Percentiles rank a stretch among this genome's conserved stretches.
These are phyloP conservation scores for Hyphantria cunea DNA, from an alignment of 1,140 invertebrate species.

Conservation along the genomic window DNA sequence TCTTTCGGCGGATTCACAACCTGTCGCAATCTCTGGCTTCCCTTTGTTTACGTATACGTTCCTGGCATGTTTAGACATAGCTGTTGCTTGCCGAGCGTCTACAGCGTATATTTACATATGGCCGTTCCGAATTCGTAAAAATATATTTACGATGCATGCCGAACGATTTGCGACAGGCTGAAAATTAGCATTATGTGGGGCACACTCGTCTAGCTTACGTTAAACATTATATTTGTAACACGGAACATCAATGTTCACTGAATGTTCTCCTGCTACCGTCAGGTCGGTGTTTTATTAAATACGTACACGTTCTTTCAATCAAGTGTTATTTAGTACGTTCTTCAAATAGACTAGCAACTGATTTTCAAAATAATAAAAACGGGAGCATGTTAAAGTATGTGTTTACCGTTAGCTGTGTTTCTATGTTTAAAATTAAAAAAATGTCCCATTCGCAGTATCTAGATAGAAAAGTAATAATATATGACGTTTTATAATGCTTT, in stretches of 20 bases:
- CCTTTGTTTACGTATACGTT: constrained; percentile 6
- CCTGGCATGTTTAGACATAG: constrained; percentile 3
- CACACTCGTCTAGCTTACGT: constrained; percentile 28
- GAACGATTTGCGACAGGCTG: constrained; percentile 17
- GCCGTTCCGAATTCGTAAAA: constrained; percentile 11
- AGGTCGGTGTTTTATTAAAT: background rate
- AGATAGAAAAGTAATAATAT: background rate
- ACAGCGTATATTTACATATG: background rate
- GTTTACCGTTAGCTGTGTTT: background rate
- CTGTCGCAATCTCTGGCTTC: constrained; percentile 19
- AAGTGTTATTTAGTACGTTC: constrained; percentile 3
- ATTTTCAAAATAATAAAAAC: too few species aligned
- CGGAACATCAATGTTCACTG: constrained; percentile 34
- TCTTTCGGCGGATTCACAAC: constrained; percentile 11
- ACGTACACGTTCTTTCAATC: constrained; percentile 9
- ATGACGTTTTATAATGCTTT: background rate
- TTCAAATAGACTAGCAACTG: background rate
- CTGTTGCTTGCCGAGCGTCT: background rate
- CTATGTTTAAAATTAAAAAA: background rate
- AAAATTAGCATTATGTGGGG: constrained; percentile 19
- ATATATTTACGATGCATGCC: constrained; percentile 12
- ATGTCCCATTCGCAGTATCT: background rate
- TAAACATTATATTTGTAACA: constrained; percentile 37
- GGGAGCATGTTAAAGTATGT: too few species aligned
- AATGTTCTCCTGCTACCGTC: constrained; percentile 22